A percentile compares a stretch with the other conserved stretches of the same genome.
Evolutionary conservation across 2,113 vertebrate genomes (phyloP).

Genomic region (Tragelaphus buxtoni): DNA sequence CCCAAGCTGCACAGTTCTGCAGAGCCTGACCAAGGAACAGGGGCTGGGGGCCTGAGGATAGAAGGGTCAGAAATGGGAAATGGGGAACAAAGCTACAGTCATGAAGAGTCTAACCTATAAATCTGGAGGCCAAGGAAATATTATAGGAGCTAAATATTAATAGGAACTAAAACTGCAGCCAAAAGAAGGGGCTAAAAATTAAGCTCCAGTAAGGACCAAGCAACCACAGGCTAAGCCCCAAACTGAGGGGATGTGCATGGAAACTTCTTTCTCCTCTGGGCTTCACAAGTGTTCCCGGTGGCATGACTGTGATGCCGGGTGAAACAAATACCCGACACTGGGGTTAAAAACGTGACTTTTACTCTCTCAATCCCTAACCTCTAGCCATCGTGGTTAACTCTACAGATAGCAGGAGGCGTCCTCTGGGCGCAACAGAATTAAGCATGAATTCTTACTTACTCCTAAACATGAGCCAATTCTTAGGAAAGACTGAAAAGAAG

Average conservation of each 20-base stretch:
- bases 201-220: not conserved
- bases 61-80: not conserved
- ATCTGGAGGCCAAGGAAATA: not conserved
- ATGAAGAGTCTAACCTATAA: not conserved
- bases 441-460: not conserved
- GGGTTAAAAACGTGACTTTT: not conserved
- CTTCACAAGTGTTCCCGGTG: rapidly evolving
- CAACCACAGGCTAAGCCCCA: not conserved
- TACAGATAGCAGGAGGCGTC: not conserved
- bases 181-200: not conserved
- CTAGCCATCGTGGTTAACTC: not conserved
- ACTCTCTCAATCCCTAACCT: not conserved
- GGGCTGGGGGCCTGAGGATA: not conserved
- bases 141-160: not conserved
- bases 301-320: not conserved
- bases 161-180: not conserved
- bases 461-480: conserved; percentile 10
- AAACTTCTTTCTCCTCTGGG: not conserved
- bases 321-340: not conserved
- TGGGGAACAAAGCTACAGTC: not conserved
- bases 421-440: not conserved
- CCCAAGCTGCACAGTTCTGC: rapidly evolving
- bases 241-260: rapidly evolving
- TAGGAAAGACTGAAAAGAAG: conserved; percentile 12
- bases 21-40: not conserved